Conservation (phyloP, 1,140 invertebrate genomes). For the Solenopsis fugax region DNA sequence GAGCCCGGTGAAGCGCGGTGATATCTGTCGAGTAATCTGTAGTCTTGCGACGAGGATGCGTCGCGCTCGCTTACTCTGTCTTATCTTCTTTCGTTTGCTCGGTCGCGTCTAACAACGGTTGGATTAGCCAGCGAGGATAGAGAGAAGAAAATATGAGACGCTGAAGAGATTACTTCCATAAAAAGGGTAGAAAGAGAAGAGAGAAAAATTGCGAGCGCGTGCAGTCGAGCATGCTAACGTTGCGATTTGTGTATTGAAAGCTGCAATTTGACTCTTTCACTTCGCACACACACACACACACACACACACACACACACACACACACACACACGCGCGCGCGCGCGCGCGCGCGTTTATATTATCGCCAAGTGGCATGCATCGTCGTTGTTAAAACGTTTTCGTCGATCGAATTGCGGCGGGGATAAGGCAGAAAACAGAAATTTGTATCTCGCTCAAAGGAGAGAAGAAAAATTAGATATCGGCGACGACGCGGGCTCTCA, state of each 20-base stretch:
- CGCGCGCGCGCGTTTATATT: background rate
- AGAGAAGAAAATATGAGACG: conserved; percentile 28
- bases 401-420: conserved; percentile 8
- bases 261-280: conserved; percentile 10
- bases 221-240: background rate
- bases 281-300: background rate
- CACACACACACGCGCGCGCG: background rate
- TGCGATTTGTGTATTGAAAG: conserved; percentile 41
- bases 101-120: conserved; percentile 14
- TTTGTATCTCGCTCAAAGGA: conserved; percentile 30
- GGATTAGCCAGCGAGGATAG: conserved; percentile 25
- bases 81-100: conserved; percentile 53
- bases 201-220: background rate
- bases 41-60: conserved; percentile 50
- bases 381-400: conserved; percentile 24
- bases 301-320: no score
- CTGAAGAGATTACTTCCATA: conserved; percentile 47
- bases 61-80: conserved; percentile 12
- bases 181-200: background rate
- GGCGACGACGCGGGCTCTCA: background rate
- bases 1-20: conserved; percentile 29
- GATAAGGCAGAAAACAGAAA: conserved; percentile 30
- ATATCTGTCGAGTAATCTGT: conserved; percentile 62
- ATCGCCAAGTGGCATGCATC: background rate
- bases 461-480: conserved; percentile 51